Base-by-base conservation (phyloP, 2,888 invertebrate genomes). In the Protonemura montana region DNA sequence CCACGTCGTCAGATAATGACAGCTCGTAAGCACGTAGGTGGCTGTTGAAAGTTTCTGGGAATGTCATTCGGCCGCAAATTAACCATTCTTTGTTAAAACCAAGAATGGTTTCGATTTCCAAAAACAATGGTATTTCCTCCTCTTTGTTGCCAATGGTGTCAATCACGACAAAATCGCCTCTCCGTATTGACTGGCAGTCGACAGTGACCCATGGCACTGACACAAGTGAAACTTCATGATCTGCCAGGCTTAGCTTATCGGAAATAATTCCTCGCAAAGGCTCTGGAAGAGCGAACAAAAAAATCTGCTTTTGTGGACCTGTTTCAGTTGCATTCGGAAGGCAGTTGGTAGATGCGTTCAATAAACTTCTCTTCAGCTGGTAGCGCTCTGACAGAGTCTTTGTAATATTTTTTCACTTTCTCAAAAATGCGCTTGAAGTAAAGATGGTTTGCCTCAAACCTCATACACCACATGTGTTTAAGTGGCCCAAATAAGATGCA, bases 11-110 rank as follows among this genome's bases (percentile, higher is more conserved):
- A 59, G 59, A 59, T 10, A 59, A 21, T 59, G 59, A 59, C 59
- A 59, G 59, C 59, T 59, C 59, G 59, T 59, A 59, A 59, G 59
- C 59, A 7, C 59, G 59, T 59, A 59, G 59, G 59, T 59, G 59
- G 21, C 59, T 59, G 59, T 59, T 59, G 59, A 59, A 59, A 59
- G 59, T 59, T 59, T 59, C 59, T 59, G 59, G 59, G 59, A 59
- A 59, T 59, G 59, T 59, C 59, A 59, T 59, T 59, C 59, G 59
- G 59, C 59, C 59, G 59, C 59, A 59, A 7, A 59, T 59, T 59
- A 59, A 59, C 16, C 3, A 59, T 59, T 59, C 59, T 59, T 59
- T 59, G 7, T 59, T 21, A 59, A 59, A 59, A 21, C 13, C 59
- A 59, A 59, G 59, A 59, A 59, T 59, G 59, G 59, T 59, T 21